Evolutionary conservation across 2,797 vertebrate species (phyloP), one percentile per base, ranked within the genome.

Genomic region (Amblyopsis hoosieri): DNA sequence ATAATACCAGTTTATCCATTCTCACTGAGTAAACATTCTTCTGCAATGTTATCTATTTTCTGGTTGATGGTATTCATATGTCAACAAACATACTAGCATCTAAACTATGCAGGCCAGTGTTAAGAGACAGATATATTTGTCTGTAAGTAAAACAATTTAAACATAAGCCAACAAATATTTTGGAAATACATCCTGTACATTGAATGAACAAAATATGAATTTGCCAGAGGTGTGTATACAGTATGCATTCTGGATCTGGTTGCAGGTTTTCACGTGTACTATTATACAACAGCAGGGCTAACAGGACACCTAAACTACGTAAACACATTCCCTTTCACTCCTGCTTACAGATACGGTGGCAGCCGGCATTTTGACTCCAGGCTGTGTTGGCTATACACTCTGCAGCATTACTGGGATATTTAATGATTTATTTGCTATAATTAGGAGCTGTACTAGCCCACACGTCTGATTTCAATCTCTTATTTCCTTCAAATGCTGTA

Each of bases 361-460:
- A 51, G 37, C 23, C 54, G 14, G n/a, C 19, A 19, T 49, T 61
- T 66, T 70, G 71, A 72, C 71, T 76, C 61, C 53, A 65, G 63
- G 65, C 71, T 78, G 66, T 81, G 70, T 82, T 83, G 79, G 57
- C 61, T 72, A 53, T 71, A 69, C 61, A 55, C 62, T 56, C 74
- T 59, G 60, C 71, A 72, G 60, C 78, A 69, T 76, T 75, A 66
- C 68, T 54, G 70, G 81, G 69, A 82, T 67, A 75, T 81, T 83
- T 80, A 86, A 80, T 87, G 86, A 86, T 80, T 67, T 60, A 66
- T 60, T 14, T 60, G 37, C 84, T 86, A 87, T 85, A 85, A 87
- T 90, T 92, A 91, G 82, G 82, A 67, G 61, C 77, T 66, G 47
- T 73, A 71, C 75, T 74, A 71, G 60, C 15, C n/a, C 54, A 46